Conservation (phyloP, 2,888 invertebrate species). For the Augochlorella aurata region DNA sequence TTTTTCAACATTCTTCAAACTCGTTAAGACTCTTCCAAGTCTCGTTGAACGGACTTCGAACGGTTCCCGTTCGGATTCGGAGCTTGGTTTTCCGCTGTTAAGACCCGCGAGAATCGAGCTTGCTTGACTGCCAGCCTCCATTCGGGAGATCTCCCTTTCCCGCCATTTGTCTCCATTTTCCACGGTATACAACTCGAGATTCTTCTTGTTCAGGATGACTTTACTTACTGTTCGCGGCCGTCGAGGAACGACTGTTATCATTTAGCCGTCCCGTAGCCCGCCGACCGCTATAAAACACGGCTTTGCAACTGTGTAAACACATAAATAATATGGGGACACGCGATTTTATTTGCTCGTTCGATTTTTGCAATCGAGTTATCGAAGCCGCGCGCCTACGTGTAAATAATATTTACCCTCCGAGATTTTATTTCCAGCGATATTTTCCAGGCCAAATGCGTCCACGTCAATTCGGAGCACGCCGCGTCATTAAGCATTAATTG, state of each 20-base stretch:
- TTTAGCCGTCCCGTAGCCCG: not conserved
- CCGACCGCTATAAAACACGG: not conserved
- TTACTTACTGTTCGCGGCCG: constrained; percentile 24
- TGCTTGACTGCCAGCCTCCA: constrained; percentile 6
- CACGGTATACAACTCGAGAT: constrained; percentile 28
- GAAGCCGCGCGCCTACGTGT: not conserved
- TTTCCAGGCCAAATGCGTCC: not conserved
- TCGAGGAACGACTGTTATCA: constrained; percentile 16
- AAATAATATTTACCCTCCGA: constrained; percentile 21
- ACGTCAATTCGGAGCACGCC: not conserved
- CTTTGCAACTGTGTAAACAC: constrained; percentile 16
- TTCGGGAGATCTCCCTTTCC: constrained; percentile 24
- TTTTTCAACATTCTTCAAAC: constrained; percentile 14
- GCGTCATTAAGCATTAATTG: constrained; percentile 5
- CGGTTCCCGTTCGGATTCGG: not conserved
- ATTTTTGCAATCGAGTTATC: not conserved
- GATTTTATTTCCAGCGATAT: not conserved
- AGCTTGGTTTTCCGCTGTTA: constrained; percentile 6
- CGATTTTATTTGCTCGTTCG: not conserved
- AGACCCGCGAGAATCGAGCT: constrained; percentile 14
- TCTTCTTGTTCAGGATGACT: constrained; percentile 33
- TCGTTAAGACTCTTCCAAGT: constrained; percentile 20
- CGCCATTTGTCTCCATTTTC: constrained; percentile 47
- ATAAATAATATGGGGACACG: not conserved
- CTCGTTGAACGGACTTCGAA: constrained; percentile 7